phyloP scores from a whole-genome alignment of 1,140 invertebrate species.

The Rhyacophila brunnea region DNA sequence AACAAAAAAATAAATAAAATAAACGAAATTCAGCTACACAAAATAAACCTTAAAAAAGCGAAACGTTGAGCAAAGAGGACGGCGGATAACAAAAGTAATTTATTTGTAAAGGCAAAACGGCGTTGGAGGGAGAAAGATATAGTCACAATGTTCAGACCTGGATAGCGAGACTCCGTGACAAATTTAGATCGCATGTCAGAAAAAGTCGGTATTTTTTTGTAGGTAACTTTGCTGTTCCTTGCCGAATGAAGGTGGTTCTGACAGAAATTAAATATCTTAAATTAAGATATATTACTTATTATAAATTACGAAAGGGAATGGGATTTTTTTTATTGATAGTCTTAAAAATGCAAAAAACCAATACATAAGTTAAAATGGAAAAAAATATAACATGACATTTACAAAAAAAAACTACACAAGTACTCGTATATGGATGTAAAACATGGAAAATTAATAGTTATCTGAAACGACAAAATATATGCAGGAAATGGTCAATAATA shows the following conservation, averaged over 20 bases:
- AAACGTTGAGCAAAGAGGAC: neutral
- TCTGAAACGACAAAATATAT: no score
- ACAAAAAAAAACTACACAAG: no score
- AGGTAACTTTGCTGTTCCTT: neutral
- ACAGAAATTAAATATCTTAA: neutral
- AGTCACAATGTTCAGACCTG: slow-evolving; percentile 3
- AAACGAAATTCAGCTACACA: slow-evolving; percentile 3
- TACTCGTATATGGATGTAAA: no score
- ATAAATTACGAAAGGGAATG: no score
- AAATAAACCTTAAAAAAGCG: slow-evolving; percentile 5
- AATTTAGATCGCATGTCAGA: slow-evolving; percentile 22
- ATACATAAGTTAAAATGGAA: no score
- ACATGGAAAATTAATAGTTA: no score
- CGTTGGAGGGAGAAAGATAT: neutral
- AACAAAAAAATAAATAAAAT: neutral
- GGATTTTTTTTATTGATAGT: no score
- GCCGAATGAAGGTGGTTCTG: neutral
- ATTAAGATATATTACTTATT: no score
- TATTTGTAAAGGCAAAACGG: slow-evolving; percentile 2
- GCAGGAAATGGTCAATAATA: no score
- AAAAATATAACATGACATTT: no score
- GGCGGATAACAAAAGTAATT: slow-evolving; percentile 9
- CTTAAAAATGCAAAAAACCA: no score
- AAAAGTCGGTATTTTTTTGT: neutral
- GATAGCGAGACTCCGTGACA: slow-evolving; percentile 11